Conservation (phyloP, 2,113 vertebrate species). For the Acanthochromis polyacanthus region DNA sequence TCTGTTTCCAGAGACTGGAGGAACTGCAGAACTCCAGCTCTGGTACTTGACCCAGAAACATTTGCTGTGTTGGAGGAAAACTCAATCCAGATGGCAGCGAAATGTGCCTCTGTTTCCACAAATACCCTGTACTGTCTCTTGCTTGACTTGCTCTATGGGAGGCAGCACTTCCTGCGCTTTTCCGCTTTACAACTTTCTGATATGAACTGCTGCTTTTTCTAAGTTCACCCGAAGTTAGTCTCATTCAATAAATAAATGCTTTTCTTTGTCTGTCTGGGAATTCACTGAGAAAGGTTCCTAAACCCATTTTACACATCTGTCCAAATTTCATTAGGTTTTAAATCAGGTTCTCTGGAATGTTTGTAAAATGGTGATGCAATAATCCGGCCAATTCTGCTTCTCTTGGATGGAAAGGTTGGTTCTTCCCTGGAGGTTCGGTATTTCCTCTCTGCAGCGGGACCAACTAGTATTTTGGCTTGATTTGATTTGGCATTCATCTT, state of each 20-base stretch:
- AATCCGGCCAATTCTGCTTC: slow-evolving; percentile 51
- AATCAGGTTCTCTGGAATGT: slow-evolving; percentile 23
- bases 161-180: too few relatives aligned
- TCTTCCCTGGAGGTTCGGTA: slow-evolving; percentile 22
- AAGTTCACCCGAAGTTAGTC: background rate
- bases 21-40: slow-evolving; percentile 17
- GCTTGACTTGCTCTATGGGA: background rate
- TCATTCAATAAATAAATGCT: background rate
- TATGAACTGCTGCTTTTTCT: background rate
- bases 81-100: background rate
- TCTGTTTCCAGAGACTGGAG: slow-evolving; percentile 1
- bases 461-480: slow-evolving; percentile 21
- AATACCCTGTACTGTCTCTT: slow-evolving; percentile 3
- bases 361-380: slow-evolving; percentile 23
- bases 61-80: slow-evolving; percentile 35
- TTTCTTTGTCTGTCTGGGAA: slow-evolving; percentile 12
- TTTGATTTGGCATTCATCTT: slow-evolving; percentile 27
- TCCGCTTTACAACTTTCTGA: background rate
- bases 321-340: slow-evolving; percentile 60
- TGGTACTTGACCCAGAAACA: slow-evolving; percentile 46
- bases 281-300: slow-evolving; percentile 39
- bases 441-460: slow-evolving; percentile 13
- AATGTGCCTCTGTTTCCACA: slow-evolving; percentile 8
- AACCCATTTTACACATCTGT: slow-evolving; percentile 55
- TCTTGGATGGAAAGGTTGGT: slow-evolving; percentile 47